phyloP scores from a whole-genome alignment of 2,797 vertebrate genomes.

The Synaphobranchus kaupii region DNA sequence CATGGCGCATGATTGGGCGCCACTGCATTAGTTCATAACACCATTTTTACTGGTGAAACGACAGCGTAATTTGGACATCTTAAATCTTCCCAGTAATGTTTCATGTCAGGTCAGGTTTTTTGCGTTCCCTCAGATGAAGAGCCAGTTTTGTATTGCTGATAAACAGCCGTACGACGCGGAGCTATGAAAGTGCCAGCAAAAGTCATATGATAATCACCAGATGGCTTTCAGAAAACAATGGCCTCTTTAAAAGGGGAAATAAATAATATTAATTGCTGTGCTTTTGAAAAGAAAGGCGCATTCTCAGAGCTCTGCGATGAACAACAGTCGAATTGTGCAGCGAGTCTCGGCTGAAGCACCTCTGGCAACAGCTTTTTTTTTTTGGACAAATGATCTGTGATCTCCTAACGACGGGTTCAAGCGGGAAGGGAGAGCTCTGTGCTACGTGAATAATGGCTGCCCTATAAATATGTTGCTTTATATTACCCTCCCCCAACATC shows the following conservation, averaged over 20 bases:
- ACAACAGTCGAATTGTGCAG: not conserved
- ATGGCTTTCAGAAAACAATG: not conserved
- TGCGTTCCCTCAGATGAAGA: not conserved
- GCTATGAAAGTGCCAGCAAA: no score
- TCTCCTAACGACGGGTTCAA: not conserved
- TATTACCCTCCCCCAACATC: not conserved
- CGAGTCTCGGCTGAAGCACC: not conserved
- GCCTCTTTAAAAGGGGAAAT: not conserved
- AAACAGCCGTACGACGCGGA: not conserved
- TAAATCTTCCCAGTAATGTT: no score
- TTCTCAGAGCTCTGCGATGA: not conserved
- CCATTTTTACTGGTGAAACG: no score
- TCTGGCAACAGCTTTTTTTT: not conserved
- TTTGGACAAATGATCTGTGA: not conserved
- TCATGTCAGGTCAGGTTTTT: no score
- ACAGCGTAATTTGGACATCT: no score
- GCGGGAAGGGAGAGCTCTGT: not conserved
- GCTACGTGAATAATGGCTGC: not conserved
- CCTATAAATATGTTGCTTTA: not conserved
- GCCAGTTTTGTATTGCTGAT: not conserved
- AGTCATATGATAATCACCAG: not conserved
- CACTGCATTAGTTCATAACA: no score
- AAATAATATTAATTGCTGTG: not conserved
- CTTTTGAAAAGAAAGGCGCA: not conserved
- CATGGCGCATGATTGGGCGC: no score